These are phyloP conservation scores for Brachionus sp. DNA, from an alignment of 1,140 invertebrate species.

Conservation along the genomic window DNA sequence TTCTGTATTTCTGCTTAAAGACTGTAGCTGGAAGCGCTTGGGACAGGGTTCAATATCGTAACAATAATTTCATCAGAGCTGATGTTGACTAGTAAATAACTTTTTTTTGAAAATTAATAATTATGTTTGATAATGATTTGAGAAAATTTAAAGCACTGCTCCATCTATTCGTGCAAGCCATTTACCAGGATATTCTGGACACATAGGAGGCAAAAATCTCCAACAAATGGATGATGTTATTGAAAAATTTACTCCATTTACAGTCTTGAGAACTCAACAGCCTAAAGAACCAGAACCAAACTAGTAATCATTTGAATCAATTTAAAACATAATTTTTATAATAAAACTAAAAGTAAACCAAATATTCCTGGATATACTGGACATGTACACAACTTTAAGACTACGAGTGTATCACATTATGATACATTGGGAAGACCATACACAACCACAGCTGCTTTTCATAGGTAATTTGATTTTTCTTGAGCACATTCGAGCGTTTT, in stretches of 20 bases:
- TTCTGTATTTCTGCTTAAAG: neutral
- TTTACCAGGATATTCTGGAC: slow-evolving; percentile 39
- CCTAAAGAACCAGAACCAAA: slow-evolving; percentile 42
- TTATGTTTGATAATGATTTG: too few relatives aligned
- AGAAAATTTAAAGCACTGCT: slow-evolving; percentile 27
- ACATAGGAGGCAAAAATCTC: neutral
- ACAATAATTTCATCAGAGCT: neutral
- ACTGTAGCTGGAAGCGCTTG: slow-evolving; percentile 24
- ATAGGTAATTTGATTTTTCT: neutral
- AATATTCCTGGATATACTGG: slow-evolving; percentile 44
- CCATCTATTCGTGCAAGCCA: neutral
- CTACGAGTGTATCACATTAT: slow-evolving; percentile 36
- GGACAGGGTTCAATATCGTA: slow-evolving; percentile 26
- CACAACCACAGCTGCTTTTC: slow-evolving; percentile 36
- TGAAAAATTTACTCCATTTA: slow-evolving; percentile 19
- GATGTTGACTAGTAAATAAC: slow-evolving; percentile 3
- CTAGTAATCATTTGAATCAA: slow-evolving; percentile 3
- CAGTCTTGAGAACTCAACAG: slow-evolving; percentile 23
- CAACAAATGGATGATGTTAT: slow-evolving; percentile 13
- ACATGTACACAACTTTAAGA: slow-evolving; percentile 21
- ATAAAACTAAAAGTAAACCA: slow-evolving; percentile 7
- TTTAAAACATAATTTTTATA: neutral
- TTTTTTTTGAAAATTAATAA: neutral
- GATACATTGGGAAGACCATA: slow-evolving; percentile 15
- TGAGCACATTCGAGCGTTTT: too few relatives aligned